phyloP scores from a whole-genome alignment of 1,140 invertebrate species.

The Brachionus manjavacas region DNA sequence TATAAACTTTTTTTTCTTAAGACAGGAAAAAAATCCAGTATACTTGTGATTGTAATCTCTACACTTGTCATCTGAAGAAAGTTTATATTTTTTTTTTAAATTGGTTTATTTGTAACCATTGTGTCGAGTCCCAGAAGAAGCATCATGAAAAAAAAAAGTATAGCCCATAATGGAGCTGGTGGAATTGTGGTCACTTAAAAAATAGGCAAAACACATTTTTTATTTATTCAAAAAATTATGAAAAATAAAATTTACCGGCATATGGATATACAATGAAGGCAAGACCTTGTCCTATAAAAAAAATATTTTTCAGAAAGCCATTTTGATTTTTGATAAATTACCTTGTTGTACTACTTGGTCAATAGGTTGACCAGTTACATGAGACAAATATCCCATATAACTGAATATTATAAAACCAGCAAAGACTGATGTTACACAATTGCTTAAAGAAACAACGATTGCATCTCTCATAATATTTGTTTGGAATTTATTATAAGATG shows the following conservation, averaged over 20 bases:
- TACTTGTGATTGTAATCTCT: conserved; percentile 68
- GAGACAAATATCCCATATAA: conserved; percentile 71
- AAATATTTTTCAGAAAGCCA: not conserved
- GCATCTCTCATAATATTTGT: conserved; percentile 39
- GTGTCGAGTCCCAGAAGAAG: conserved; percentile 45
- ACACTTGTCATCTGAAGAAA: conserved; percentile 71
- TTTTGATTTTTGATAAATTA: conserved; percentile 11
- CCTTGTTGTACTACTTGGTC: conserved; percentile 49
- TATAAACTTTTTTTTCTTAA: conserved; percentile 50
- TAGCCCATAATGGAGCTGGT: conserved; percentile 44
- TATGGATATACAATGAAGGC: conserved; percentile 45
- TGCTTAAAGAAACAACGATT: conserved; percentile 23
- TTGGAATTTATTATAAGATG: conserved; percentile 40
- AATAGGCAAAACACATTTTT: not conserved
- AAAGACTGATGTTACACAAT: conserved; percentile 30
- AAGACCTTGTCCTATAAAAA: conserved; percentile 42
- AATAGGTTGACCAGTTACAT: conserved; percentile 50
- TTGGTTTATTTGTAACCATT: conserved; percentile 44
- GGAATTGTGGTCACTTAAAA: conserved; percentile 43
- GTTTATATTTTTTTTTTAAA: not conserved
- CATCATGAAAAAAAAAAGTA: conserved; percentile 46
- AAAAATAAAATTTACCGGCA: conserved; percentile 31
- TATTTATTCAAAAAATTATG: conserved; percentile 62
- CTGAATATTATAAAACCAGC: conserved; percentile 86
- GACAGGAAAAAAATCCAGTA: conserved; percentile 66